Conservation (phyloP, 2,113 vertebrate species). For the Melanocharis versteri region DNA sequence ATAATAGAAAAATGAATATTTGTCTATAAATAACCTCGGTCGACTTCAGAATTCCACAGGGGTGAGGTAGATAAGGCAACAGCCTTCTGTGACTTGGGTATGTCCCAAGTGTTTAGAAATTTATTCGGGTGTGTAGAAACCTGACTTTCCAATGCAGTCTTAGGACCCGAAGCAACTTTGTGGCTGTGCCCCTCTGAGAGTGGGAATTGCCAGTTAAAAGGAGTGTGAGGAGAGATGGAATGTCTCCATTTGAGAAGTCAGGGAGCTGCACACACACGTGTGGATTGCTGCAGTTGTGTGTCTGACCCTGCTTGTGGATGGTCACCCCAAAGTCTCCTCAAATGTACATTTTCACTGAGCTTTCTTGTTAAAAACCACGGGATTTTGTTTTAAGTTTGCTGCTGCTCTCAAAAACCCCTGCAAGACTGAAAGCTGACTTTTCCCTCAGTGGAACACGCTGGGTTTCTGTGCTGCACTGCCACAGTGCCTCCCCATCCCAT, state of each 20-base stretch:
- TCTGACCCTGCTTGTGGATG: background rate
- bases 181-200: background rate
- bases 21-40: background rate
- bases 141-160: background rate
- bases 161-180: background rate
- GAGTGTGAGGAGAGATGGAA: background rate
- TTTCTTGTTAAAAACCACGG: background rate
- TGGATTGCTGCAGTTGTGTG: background rate
- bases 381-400: background rate
- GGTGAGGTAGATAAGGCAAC: background rate
- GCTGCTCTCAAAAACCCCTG: background rate
- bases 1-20: background rate
- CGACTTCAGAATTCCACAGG: background rate
- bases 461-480: background rate
- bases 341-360: background rate
- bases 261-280: accelerated
- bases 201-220: background rate
- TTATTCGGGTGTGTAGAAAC: background rate
- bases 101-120: background rate
- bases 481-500: background rate
- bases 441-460: accelerated
- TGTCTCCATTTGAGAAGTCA: background rate
- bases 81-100: background rate
- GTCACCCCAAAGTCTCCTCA: background rate
- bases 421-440: background rate